Evolutionary conservation across 1,140 invertebrate genomes (phyloP).

Genomic region (Cheumatopsyche charites): DNA sequence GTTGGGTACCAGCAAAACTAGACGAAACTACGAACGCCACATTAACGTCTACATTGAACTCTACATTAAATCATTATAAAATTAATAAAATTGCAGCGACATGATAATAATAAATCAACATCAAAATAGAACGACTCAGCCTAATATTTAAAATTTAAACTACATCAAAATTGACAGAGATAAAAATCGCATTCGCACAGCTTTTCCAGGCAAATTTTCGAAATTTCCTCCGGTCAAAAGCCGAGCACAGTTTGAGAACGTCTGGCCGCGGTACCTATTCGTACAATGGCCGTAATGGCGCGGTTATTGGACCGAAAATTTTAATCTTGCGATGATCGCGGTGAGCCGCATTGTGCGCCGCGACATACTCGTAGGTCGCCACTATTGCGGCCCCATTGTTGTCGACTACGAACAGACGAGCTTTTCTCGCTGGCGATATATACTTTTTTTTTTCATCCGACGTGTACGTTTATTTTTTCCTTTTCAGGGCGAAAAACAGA

Average conservation of each 20-base stretch:
- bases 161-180: too few species aligned
- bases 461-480: too few species aligned
- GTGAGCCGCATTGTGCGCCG: slow-evolving; percentile 33
- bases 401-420: slow-evolving; percentile 12
- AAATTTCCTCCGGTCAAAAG: background rate
- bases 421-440: slow-evolving; percentile 1
- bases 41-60: too few species aligned
- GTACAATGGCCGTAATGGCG: slow-evolving; percentile 42
- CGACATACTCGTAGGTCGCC: slow-evolving; percentile 24
- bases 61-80: too few species aligned
- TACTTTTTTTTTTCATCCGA: background rate
- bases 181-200: too few species aligned
- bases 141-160: too few species aligned
- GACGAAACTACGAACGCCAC: too few species aligned
- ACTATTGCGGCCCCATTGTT: slow-evolving; percentile 35
- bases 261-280: slow-evolving; percentile 22
- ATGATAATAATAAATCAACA: too few species aligned
- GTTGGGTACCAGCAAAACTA: too few species aligned
- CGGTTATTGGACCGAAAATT: slow-evolving; percentile 39
- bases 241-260: slow-evolving; percentile 4
- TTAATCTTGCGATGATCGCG: slow-evolving; percentile 45
- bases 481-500: too few species aligned
- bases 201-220: background rate
- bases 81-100: too few species aligned
- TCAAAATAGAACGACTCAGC: too few species aligned